Evolutionary conservation across 2,113 vertebrate genomes (phyloP), one percentile per base, ranked within the genome.

Genomic region (Guaruba guarouba): DNA sequence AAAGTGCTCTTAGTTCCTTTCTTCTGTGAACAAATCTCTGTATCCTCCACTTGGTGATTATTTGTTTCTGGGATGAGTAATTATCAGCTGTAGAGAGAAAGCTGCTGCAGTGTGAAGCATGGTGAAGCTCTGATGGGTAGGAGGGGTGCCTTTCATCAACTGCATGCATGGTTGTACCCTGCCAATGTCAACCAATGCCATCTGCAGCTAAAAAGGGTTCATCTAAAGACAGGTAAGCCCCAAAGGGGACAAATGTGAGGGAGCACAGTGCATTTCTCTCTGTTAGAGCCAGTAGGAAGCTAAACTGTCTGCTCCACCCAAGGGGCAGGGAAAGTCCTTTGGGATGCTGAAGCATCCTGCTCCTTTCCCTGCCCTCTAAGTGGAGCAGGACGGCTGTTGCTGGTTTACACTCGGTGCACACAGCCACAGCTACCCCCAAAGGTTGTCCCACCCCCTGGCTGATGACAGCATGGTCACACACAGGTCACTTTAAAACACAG

Each of bases 101-200:
- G 88, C 46, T 78, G 44, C 92, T 80, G 95, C 90, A 88, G 89
- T 31, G 66, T 64, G 89, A 61, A 68, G 82, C 17, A 1, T 10
- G 20, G 85, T 0, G 14, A 28, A 73, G 75, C 85, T 85, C 70
- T 0, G 1, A 51, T 3, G 82, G 41, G 57, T 0, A 4, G 79
- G 80, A 87, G 90, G 55, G 87, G 37, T 14, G 43, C 37, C 27
- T 35, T 25, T 33, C 55, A 8, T 23, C 3, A 1, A 13, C 88
- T 80, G 93, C 74, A 41, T 9, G 1, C 18, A 7, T 5, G 33
- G 43, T 41, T 1, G 0, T 31, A 23, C 78, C 84, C 84, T 81
- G 86, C 43, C 83, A 94, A 74, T 81, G 86, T 86, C 94, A 96
- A 3, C 92, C 88, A 88, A 90, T 77, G 82, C 71, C 90, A 90